Evolutionary conservation across 1,140 invertebrate genomes (phyloP), one percentile per base, ranked within the genome.

Genomic region (Sipha flava): DNA sequence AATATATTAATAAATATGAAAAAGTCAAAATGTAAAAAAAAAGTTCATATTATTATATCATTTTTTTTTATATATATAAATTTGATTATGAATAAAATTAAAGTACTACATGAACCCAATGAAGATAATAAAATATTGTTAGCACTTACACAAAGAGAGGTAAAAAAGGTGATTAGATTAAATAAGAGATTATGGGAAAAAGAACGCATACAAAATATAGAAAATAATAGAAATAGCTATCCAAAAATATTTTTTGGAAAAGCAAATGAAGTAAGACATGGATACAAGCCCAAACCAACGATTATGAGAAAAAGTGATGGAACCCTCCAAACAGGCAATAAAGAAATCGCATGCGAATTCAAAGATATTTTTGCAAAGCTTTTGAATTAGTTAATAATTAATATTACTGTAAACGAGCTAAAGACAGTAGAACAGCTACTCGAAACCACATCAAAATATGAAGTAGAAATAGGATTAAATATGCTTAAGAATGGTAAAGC

Each of bases 401-500:
- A 31, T 31, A 62, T 62, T 62, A 62, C 57, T 31, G 26, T 62
- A 62, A 29, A 62, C 9, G 26, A 62, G 26, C 16, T 7, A 3
- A 31, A 23, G 3, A n/a, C n/a, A n/a, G n/a, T n/a, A n/a, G n/a
- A n/a, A n/a, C n/a, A n/a, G n/a, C n/a, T n/a, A n/a, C n/a, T n/a
- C n/a, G n/a, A n/a, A n/a, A n/a, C n/a, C n/a, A n/a, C n/a, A n/a
- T n/a, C n/a, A n/a, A n/a, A n/a, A n/a, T n/a, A n/a, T n/a, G n/a
- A n/a, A n/a, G n/a, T n/a, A n/a, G n/a, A n/a, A 54, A 59, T 6
- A 12, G 6, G 57, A 59, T 29, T 59, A 59, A 29, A 59, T 59
- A 59, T 29, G 26, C 57, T 59, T 29, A 79, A 79, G n/a, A 57
- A 40, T 45, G 9, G 18, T n/a, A 79, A 79, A 79, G 57, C 26